Evolutionary conservation across 2,797 vertebrate genomes (phyloP).

Genomic region (Thaleichthys pacificus): DNA sequence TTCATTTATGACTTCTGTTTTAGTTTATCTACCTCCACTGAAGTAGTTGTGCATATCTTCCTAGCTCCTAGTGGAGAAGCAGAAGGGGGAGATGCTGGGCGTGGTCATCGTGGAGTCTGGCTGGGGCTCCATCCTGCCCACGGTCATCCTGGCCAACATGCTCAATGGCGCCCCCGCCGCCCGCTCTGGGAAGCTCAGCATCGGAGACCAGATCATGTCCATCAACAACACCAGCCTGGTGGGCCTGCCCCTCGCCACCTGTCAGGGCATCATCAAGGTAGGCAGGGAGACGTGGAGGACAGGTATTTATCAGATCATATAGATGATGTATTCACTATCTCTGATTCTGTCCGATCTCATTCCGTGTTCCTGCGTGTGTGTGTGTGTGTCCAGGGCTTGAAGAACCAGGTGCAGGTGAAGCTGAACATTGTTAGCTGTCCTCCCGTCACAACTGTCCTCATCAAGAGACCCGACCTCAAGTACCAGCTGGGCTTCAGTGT

Average conservation of each 20-base stretch:
- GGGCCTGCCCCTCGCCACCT: conserved; percentile 96
- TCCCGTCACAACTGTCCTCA: conserved; percentile 97
- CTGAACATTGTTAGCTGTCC: conserved; percentile 99
- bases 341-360: too few relatives aligned
- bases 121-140: conserved; percentile 98
- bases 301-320: too few relatives aligned
- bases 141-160: conserved; percentile 98
- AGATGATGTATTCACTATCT: too few relatives aligned
- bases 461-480: conserved; percentile 97
- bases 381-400: conserved; percentile 83
- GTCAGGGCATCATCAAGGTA: conserved; percentile 99
- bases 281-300: neutral
- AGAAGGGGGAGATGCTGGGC: conserved; percentile 96
- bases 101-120: conserved; percentile 98
- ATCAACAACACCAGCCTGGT: conserved; percentile 99
- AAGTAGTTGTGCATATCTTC: neutral
- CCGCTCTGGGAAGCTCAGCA: conserved; percentile 96
- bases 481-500: conserved; percentile 99
- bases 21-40: neutral
- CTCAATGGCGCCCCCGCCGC: conserved; percentile 97
- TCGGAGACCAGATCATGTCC: conserved; percentile 99
- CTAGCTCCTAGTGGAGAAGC: conserved; percentile 96
- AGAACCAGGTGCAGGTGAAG: conserved; percentile 97
- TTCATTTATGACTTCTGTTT: too few relatives aligned
- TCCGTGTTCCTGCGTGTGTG: neutral